Evolutionary conservation across 2,888 invertebrate species (phyloP), one percentile per base, ranked within the genome.

Genomic region (Diabrotica balteata): DNA sequence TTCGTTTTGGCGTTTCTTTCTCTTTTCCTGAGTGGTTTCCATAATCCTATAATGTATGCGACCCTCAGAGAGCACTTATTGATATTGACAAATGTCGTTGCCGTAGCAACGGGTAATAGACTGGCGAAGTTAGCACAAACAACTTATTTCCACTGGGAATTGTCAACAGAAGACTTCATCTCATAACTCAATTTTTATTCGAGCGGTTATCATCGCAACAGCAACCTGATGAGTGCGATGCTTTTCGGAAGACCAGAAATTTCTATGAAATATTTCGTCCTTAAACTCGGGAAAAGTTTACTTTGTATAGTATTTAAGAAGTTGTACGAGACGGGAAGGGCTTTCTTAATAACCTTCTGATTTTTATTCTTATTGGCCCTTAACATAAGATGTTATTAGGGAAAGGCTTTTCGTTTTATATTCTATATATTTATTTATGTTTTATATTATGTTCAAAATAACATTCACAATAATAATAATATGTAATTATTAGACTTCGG

Each of bases 111-210:
- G 76, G 71, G 78, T 80, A 81, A 80, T 81, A 79, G 81, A 79
- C 78, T 79, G 80, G 75, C 75, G 78, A 80, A 81, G 80, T 81
- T 82, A 80, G 81, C 80, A 80, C 82, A 84, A 84, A 83, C 82
- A 82, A 82, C 80, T 83, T 83, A 83, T 83, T 83, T 83, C 83
- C 83, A 80, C 80, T 71, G 83, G 83, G 83, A 81, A 82, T 83
- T 83, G 81, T 82, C 82, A 81, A 81, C 82, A 80, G 82, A 81
- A 81, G 81, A 80, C 82, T 81, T 81, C 80, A 80, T 80, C 82
- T 82, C 81, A 83, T 83, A 83, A 83, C 83, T 84, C 82, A 83
- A 83, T 83, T 84, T 82, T 82, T 82, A 79, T 80, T 76, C 77
- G 72, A 68, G 70, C 73, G 71, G 75, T 76, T 73, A 78, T 80